Conservation (phyloP, 2,113 vertebrate species). For the Cebus imitator region DNA sequence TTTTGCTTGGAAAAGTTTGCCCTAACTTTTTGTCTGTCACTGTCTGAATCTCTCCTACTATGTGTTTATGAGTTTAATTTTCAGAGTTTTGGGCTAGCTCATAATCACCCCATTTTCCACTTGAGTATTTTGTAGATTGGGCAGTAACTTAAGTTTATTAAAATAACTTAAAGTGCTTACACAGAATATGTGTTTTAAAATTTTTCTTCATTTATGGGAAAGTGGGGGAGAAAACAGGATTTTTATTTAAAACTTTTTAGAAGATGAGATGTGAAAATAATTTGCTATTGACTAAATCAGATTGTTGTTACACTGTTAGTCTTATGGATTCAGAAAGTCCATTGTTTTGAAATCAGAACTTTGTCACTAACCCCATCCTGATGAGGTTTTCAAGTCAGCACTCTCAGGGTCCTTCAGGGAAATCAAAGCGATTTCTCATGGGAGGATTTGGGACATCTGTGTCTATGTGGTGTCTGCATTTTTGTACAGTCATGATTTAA, state of each 20-base stretch:
- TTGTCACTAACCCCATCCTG: neutral
- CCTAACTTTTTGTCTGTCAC: neutral
- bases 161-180: neutral
- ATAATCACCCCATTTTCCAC: neutral
- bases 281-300: neutral
- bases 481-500: neutral
- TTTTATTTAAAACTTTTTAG: neutral
- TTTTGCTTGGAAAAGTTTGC: neutral
- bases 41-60: neutral
- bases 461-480: neutral
- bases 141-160: neutral
- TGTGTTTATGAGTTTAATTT: neutral
- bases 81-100: neutral
- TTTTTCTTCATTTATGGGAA: neutral
- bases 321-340: neutral
- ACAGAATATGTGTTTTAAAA: neutral
- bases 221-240: neutral
- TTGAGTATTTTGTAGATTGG: neutral
- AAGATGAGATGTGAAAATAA: slow-evolving; percentile 29
- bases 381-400: neutral
- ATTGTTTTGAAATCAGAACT: neutral
- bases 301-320: neutral
- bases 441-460: neutral
- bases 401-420: neutral
- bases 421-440: neutral